Conservation (phyloP, 1,140 invertebrate genomes). For the Oscheius sp. region DNA sequence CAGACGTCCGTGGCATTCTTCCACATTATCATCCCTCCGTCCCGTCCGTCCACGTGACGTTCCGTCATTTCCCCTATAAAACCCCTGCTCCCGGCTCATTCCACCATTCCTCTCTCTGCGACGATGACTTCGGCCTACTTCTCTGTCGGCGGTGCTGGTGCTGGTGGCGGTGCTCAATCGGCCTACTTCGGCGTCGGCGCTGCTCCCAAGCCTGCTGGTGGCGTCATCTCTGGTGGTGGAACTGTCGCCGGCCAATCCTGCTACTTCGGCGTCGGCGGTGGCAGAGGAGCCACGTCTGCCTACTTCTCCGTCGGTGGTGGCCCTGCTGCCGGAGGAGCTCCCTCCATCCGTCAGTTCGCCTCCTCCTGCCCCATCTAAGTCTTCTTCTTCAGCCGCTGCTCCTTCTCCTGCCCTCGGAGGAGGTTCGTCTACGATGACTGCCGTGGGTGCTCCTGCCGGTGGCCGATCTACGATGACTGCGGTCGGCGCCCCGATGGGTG, state of each 20-base stretch:
- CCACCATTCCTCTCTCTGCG: too few species aligned
- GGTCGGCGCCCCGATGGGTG: constrained; percentile 2
- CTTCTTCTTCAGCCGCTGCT: neutral
- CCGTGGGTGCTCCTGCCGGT: constrained; percentile 6
- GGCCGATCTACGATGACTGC: constrained; percentile 19
- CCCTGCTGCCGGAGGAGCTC: too few species aligned
- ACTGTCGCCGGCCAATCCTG: neutral
- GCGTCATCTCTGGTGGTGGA: constrained; percentile 8
- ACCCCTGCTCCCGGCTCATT: too few species aligned
- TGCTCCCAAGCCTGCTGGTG: neutral
- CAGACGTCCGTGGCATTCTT: too few species aligned
- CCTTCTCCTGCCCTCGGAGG: constrained; percentile 19
- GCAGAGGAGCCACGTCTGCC: too few species aligned
- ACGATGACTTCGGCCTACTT: constrained; percentile 9
- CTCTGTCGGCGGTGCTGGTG: constrained; percentile 8
- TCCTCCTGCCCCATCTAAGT: constrained; percentile 1
- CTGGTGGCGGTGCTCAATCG: constrained; percentile 7
- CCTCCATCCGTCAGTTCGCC: constrained; percentile 7
- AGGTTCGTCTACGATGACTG: neutral
- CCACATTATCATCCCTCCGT: too few species aligned
- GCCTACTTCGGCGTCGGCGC: constrained; percentile 6
- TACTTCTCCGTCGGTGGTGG: too few species aligned
- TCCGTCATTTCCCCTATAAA: too few species aligned
- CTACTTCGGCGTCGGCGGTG: constrained; percentile 2
- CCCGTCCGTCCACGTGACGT: too few species aligned